Conservation (phyloP, 2,797 vertebrate species). For the Oreortyx pictus region DNA sequence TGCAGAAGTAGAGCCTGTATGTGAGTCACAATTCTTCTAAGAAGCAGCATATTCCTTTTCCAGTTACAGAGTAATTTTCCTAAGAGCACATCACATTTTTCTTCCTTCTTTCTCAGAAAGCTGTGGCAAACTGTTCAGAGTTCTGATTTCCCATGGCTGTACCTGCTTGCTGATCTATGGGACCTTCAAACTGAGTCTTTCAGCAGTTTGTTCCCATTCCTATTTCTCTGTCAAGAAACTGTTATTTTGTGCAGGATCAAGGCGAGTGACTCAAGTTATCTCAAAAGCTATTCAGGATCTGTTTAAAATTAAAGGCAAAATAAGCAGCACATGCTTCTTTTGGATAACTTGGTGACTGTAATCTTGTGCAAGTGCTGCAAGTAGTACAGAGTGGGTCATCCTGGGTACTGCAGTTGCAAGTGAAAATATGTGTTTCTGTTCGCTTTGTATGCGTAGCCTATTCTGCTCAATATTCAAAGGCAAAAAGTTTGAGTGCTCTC, state of each 20-base stretch:
- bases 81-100: background rate
- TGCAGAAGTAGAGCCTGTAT: background rate
- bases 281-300: constrained; percentile 52
- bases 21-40: background rate
- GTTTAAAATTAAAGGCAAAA: constrained; percentile 58
- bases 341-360: constrained; percentile 10
- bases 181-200: constrained; percentile 1
- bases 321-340: constrained; percentile 37
- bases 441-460: background rate
- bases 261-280: constrained; percentile 19
- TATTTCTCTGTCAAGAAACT: constrained; percentile 1
- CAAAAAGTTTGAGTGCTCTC: background rate
- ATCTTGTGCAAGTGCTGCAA: background rate
- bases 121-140: background rate
- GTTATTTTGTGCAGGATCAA: constrained; percentile 41
- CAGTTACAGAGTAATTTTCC: background rate
- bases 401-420: background rate
- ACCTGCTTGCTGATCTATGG: background rate
- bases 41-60: background rate
- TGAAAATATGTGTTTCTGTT: background rate
- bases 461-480: background rate
- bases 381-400: background rate
- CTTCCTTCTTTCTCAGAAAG: background rate
- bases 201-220: background rate
- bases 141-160: background rate